Conservation (phyloP, 2,888 invertebrate species). For the Orchesella flavescens region DNA sequence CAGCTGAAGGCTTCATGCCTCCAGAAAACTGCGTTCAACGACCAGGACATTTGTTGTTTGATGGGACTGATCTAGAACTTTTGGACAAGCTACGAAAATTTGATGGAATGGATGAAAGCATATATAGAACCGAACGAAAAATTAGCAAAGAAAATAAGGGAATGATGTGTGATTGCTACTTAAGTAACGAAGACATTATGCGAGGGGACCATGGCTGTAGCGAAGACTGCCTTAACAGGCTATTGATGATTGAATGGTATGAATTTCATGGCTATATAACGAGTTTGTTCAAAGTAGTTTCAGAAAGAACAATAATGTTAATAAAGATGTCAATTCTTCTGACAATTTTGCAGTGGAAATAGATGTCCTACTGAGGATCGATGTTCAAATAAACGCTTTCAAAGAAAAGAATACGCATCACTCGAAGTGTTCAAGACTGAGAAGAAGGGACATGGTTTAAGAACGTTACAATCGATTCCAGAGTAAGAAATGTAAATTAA, state of each 20-base stretch:
- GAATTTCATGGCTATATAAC: background rate
- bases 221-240: constrained; percentile 95
- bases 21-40: constrained; percentile 60
- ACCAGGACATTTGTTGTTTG: constrained; percentile 65
- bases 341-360: constrained; percentile 81
- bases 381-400: constrained; percentile 96
- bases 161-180: constrained; percentile 96
- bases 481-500: constrained; percentile 78
- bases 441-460: constrained; percentile 95
- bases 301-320: too few relatives aligned
- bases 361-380: constrained; percentile 90
- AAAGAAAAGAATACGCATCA: constrained; percentile 87
- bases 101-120: constrained; percentile 87
- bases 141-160: constrained; percentile 89
- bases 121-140: constrained; percentile 85
- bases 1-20: constrained; percentile 14
- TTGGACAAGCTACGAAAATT: constrained; percentile 82
- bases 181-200: constrained; percentile 89
- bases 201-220: constrained; percentile 92
- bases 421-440: constrained; percentile 87
- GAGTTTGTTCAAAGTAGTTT: background rate
- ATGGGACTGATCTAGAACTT: constrained; percentile 74
- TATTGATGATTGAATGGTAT: constrained; percentile 99
- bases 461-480: constrained; percentile 83
- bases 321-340: constrained; percentile 14